Evolutionary conservation across 2,113 vertebrate genomes (phyloP).

Genomic region (Gambusia holbrooki): DNA sequence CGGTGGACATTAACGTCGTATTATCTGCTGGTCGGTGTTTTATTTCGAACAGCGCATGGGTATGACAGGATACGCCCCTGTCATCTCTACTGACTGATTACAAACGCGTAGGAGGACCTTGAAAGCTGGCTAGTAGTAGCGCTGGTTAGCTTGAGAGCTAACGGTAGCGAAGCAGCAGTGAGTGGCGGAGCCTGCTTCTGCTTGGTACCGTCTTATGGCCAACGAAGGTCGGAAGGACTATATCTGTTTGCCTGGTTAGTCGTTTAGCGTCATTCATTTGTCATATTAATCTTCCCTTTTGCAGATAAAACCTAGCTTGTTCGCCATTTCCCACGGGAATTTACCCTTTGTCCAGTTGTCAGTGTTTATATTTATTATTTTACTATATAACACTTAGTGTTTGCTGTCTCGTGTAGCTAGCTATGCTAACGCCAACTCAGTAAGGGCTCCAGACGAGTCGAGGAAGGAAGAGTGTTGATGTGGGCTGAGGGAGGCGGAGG

Average conservation of each 20-base stretch:
- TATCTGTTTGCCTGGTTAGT: conserved; percentile 18
- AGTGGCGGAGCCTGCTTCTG: conserved; percentile 33
- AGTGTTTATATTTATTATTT: conserved; percentile 2
- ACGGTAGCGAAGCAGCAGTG: conserved; percentile 27
- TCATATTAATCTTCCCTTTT: conserved; percentile 7
- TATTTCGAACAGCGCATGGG: conserved; percentile 14
- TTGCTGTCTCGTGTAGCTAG: conserved; percentile 48
- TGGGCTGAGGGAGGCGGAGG: conserved; percentile 57
- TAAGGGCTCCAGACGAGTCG: conserved; percentile 47
- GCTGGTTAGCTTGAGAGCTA: conserved; percentile 55
- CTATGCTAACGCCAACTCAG: conserved; percentile 73
- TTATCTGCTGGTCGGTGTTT: conserved; percentile 23
- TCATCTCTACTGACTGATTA: conserved; percentile 38
- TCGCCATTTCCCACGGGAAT: background rate
- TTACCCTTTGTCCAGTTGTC: background rate
- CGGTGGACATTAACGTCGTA: conserved; percentile 8
- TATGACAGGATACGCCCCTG: conserved; percentile 41
- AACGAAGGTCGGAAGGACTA: conserved; percentile 60
- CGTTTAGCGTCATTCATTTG: background rate
- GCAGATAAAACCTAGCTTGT: no score
- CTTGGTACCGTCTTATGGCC: conserved; percentile 38
- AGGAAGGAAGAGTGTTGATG: conserved; percentile 75
- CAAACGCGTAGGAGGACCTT: conserved; percentile 41
- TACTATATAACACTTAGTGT: conserved; percentile 18
- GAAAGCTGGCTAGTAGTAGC: conserved; percentile 28